Conservation (phyloP, 1,140 invertebrate species). For the Tetranychus cinnabarinus region DNA sequence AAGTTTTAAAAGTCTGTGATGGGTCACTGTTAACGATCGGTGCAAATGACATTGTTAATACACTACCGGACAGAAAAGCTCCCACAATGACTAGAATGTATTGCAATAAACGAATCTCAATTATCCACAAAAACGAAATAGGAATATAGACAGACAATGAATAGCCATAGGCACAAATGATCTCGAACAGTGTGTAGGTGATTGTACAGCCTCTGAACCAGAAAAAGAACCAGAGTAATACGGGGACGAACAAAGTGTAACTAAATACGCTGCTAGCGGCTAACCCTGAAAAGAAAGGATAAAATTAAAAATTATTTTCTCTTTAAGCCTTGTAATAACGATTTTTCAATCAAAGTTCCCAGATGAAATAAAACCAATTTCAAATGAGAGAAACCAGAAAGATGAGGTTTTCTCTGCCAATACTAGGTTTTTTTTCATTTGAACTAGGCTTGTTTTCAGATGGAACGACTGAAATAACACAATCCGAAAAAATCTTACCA, state of each 20-base stretch:
- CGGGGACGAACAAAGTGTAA: constrained; percentile 66
- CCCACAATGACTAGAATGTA: constrained; percentile 5
- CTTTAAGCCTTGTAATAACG: neutral
- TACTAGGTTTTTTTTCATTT: no score
- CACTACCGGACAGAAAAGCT: constrained; percentile 8
- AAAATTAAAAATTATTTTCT: neutral
- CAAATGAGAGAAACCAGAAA: no score
- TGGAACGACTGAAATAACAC: no score
- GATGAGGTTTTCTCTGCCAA: no score
- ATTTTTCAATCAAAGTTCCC: no score
- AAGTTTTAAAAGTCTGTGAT: constrained; percentile 1
- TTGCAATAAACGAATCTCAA: constrained; percentile 4
- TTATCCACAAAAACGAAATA: constrained; percentile 35
- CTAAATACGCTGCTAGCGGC: constrained; percentile 66
- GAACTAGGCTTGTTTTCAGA: no score
- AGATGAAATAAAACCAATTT: no score
- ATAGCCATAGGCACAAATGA: constrained; percentile 85
- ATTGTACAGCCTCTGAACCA: constrained; percentile 48
- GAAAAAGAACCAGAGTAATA: constrained; percentile 51
- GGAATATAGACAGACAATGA: constrained; percentile 80
- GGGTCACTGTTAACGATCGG: constrained; percentile 11
- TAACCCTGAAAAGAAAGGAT: constrained; percentile 37
- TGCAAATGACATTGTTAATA: constrained; percentile 6
- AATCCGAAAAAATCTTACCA: constrained; percentile 4
- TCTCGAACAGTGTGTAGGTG: constrained; percentile 39